Percentiles rank a stretch among this genome's conserved stretches.
phyloP scores from a whole-genome alignment of 2,888 invertebrate genomes.

The Euzetes globulus region DNA sequence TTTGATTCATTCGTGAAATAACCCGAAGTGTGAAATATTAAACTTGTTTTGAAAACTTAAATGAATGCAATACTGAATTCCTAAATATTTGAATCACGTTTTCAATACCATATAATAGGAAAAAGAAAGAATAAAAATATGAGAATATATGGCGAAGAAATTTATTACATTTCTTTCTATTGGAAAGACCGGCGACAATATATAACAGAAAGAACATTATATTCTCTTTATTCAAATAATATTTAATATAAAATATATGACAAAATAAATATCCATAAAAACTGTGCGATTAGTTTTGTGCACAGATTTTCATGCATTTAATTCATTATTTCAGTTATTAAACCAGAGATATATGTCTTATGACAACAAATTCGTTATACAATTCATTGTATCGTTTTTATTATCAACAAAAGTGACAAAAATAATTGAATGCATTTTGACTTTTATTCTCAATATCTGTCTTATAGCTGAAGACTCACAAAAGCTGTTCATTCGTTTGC shows the following conservation, averaged over 20 bases:
- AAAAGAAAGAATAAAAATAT: not conserved
- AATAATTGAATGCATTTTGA: conserved; percentile 12
- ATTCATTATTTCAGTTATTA: not conserved
- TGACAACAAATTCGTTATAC: conserved; percentile 1
- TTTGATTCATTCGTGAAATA: not conserved
- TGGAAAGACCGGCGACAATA: not conserved
- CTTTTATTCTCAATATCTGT: not conserved
- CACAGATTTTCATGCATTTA: not conserved
- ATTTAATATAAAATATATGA: conserved; percentile 13
- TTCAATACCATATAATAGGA: not conserved
- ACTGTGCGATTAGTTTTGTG: not conserved
- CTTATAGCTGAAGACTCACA: not conserved
- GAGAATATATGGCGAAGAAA: not conserved
- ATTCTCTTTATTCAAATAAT: conserved; percentile 1
- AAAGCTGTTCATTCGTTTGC: not conserved
- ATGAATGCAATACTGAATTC: not conserved
- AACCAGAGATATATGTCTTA: not conserved
- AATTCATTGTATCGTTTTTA: not conserved
- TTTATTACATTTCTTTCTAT: not conserved
- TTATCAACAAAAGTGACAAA: conserved; percentile 13
- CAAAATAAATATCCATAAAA: conserved; percentile 12
- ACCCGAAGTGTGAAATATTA: not conserved
- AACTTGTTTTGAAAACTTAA: not conserved
- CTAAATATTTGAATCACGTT: conserved; percentile 12
- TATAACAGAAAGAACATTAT: conserved; percentile 3